Base-by-base conservation (phyloP, 2,888 invertebrate species). In the Drosophila hawaiiensis region DNA sequence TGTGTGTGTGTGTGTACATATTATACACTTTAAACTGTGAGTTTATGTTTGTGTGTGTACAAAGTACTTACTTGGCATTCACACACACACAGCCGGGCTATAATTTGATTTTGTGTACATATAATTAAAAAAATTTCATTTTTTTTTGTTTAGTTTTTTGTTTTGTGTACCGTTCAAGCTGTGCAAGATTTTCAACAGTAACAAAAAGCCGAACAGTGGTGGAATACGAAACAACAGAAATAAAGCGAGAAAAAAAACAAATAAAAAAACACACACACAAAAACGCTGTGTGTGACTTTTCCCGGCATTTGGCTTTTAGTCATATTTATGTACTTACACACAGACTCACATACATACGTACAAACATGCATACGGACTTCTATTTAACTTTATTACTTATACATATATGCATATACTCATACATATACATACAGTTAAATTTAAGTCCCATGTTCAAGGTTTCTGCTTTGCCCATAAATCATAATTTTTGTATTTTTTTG, bases 221-320 rank as follows among this genome's bases (percentile, higher is more conserved):
- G 47, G 25, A 16, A 47, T 47, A 47, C 25, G 25, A 47, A 47
- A 28, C 25, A 47, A 47, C 25, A 16, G 16, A 47, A 47, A 47
- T 25, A 47, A 47, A 47, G 47, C 25, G 25, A 47, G 16, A 47
- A 47, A 47, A 47, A 47, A 35, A 35, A 35, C 35, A 39, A 19
- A 31, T 31, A 31, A 7, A 31, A 31, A 31, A 31, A 41, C 10
- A 41, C 22, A 22, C 43, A 22, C 47, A 47, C 16, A 47, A 47
- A 47, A 47, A 47, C 47, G 47, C 47, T 47, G 47, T 47, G 47
- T 47, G 47, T 25, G 47, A 47, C 47, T 47, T 47, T 47, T 33
- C n/a, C 16, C 37, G 28, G 47, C 47, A 47, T 47, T 47, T 47
- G 47, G 47, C 47, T 47, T 47, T 25, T 47, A 47, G 47, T 47